Conservation (phyloP, 2,113 vertebrate genomes). For the Ctenomys sociabilis region DNA sequence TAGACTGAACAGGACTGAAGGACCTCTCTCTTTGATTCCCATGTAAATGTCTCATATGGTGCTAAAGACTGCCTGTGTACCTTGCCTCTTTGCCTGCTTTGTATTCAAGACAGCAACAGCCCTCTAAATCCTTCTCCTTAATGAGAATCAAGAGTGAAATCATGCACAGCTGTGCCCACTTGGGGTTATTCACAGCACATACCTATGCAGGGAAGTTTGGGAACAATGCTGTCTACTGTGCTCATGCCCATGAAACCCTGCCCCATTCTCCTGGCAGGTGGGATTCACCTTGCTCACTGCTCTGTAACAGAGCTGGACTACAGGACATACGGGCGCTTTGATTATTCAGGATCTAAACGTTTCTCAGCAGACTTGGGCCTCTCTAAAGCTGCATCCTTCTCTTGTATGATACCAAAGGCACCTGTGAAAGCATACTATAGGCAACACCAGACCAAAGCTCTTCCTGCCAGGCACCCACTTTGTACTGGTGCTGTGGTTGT, state of each 20-base stretch:
- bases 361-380: no score
- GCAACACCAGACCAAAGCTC: not conserved
- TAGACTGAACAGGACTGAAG: rapidly evolving
- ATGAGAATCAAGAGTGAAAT: not conserved
- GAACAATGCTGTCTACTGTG: not conserved
- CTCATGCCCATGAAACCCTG: not conserved
- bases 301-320: no score
- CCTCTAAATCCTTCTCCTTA: not conserved
- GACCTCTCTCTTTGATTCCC: rapidly evolving
- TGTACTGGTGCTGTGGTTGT: not conserved
- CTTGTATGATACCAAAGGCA: not conserved
- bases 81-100: rapidly evolving
- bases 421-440: not conserved
- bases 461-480: not conserved
- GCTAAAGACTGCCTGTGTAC: no score
- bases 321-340: not conserved
- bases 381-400: not conserved
- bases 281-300: not conserved
- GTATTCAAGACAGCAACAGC: no score
- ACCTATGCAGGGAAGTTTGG: not conserved
- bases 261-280: not conserved
- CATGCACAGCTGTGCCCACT: not conserved
- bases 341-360: not conserved
- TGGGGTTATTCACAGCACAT: not conserved
- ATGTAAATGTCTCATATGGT: rapidly evolving